Conservation (phyloP, 1,140 invertebrate genomes). For the Radopholus similis region DNA sequence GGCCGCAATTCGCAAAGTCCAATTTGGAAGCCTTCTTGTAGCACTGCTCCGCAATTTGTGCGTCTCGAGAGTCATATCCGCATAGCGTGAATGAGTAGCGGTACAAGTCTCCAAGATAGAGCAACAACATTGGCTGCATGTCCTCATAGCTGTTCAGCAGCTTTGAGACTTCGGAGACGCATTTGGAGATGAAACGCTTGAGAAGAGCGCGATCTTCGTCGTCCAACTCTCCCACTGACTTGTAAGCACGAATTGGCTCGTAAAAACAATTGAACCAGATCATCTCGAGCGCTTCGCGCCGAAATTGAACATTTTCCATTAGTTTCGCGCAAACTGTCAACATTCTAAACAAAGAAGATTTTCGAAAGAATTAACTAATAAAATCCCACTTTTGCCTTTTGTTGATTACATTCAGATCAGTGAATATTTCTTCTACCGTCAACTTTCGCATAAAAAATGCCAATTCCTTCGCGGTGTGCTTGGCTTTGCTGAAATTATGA, state of each 20-base stretch:
- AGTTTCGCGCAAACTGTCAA: background rate
- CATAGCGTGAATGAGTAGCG: constrained; percentile 3
- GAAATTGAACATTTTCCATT: background rate
- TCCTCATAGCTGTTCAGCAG: background rate
- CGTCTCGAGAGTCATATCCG: background rate
- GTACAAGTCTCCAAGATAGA: constrained; percentile 5
- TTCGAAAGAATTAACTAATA: background rate
- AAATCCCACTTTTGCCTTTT: background rate
- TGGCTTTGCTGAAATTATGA: background rate
- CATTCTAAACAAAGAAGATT: background rate
- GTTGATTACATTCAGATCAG: background rate
- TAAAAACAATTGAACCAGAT: constrained; percentile 20
- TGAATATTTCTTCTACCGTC: background rate
- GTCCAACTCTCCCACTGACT: background rate
- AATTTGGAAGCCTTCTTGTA: constrained; percentile 4
- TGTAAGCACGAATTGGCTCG: constrained; percentile 4
- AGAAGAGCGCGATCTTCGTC: background rate
- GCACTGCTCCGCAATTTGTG: background rate
- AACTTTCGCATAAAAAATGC: background rate
- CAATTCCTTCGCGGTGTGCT: background rate
- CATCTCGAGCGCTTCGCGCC: constrained; percentile 11
- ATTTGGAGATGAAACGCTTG: constrained; percentile 1
- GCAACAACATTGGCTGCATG: background rate
- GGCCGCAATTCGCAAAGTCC: background rate
- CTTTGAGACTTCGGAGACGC: background rate